A percentile compares a stretch with the other conserved stretches of the same genome.
Evolutionary conservation across 2,113 vertebrate species (phyloP).

Genomic region (Ptilorrhoa leucosticta): DNA sequence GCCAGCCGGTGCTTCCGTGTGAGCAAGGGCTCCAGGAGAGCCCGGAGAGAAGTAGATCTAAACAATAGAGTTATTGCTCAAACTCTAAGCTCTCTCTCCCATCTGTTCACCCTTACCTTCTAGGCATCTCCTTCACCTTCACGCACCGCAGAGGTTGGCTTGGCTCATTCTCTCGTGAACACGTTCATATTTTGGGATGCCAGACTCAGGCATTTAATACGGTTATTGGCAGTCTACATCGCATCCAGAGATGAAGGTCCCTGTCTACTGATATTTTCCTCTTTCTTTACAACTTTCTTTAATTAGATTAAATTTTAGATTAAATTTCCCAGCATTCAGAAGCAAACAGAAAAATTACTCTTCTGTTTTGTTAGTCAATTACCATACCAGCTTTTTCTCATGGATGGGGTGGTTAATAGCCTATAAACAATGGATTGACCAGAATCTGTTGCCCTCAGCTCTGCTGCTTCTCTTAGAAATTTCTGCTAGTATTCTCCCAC

Average conservation of each 20-base stretch:
- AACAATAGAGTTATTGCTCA: conserved; percentile 1
- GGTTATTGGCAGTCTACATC: neutral
- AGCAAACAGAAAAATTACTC: conserved; percentile 25
- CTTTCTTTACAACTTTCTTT: neutral
- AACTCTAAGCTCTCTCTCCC: neutral
- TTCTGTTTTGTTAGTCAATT: conserved; percentile 33
- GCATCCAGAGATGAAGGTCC: neutral
- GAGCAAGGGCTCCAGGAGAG: neutral
- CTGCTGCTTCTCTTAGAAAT: neutral
- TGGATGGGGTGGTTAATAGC: neutral
- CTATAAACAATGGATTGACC: neutral
- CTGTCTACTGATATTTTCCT: neutral
- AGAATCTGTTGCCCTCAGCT: neutral
- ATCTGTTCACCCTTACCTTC: conserved; percentile 44
- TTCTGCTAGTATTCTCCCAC: neutral
- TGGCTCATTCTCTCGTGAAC: neutral
- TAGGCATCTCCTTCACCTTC: conserved; percentile 47
- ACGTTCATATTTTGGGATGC: neutral
- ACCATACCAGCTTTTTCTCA: neutral
- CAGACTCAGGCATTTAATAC: neutral
- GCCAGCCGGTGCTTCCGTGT: neutral
- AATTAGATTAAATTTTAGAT: neutral
- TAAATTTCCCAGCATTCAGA: conserved; percentile 7
- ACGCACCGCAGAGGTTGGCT: conserved; percentile 33
- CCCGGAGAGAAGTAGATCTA: neutral